Percentiles rank a stretch among this genome's conserved stretches.
These are phyloP conservation scores for Aviceda subcristata DNA, from an alignment of 2,113 vertebrate genomes.

Conservation along the genomic window DNA sequence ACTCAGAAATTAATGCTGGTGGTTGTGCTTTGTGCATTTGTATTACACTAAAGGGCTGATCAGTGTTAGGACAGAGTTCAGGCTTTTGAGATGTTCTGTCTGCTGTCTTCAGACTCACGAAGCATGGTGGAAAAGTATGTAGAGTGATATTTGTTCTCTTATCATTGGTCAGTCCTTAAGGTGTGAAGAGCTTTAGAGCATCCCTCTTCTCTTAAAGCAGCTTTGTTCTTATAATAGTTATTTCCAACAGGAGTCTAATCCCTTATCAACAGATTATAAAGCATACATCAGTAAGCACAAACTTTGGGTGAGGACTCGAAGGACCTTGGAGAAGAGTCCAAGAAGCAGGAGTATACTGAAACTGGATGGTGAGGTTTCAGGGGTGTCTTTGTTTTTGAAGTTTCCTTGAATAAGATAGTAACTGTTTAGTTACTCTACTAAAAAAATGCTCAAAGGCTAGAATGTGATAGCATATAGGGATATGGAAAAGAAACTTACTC, in stretches of 20 bases:
- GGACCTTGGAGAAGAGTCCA: background rate
- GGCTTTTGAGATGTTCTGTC: background rate
- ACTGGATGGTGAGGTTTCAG: background rate
- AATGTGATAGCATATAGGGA: background rate
- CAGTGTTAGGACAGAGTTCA: background rate
- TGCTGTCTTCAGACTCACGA: background rate
- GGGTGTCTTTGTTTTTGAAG: background rate
- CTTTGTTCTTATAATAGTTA: background rate
- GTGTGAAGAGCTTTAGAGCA: background rate
- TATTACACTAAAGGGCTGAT: background rate
- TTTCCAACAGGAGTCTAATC: background rate
- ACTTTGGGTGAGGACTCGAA: background rate
- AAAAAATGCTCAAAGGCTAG: background rate
- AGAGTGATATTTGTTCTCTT: background rate
- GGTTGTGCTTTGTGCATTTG: background rate
- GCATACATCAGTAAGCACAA: background rate
- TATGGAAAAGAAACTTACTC: background rate
- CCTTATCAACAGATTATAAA: background rate
- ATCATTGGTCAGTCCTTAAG: background rate
- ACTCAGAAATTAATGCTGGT: background rate
- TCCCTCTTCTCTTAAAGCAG: background rate
- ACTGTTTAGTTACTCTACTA: background rate
- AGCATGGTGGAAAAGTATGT: background rate
- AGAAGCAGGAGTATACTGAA: background rate
- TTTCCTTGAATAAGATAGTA: background rate